Conservation (phyloP, 2,888 invertebrate genomes). For the Lobophora halterata region DNA sequence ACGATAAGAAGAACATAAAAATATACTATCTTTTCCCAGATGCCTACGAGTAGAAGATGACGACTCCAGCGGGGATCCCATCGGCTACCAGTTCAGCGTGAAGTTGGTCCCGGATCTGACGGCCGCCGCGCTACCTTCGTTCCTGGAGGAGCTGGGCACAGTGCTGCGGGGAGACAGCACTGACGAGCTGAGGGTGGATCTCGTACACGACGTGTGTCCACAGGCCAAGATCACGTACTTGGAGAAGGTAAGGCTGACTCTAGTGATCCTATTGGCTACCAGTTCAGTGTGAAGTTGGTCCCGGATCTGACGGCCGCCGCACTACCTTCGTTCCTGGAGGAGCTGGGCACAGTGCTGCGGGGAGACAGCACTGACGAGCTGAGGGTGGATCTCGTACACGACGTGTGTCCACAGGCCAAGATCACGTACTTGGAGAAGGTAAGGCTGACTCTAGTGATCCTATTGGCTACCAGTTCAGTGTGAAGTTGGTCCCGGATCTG, state of each 20-base stretch:
- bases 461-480: constrained; percentile 74
- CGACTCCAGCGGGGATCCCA: constrained; percentile 46
- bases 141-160: constrained; percentile 57
- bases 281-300: constrained; percentile 75
- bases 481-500: constrained; percentile 68
- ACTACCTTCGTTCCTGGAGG: constrained; percentile 54
- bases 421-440: constrained; percentile 81
- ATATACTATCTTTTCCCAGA: constrained; percentile 38
- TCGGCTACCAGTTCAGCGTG: constrained; percentile 77
- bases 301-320: constrained; percentile 55
- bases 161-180: constrained; percentile 38
- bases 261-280: constrained; percentile 61
- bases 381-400: constrained; percentile 57
- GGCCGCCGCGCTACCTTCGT: constrained; percentile 45
- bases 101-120: constrained; percentile 65
- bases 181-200: constrained; percentile 55
- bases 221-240: constrained; percentile 74
- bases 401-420: constrained; percentile 74
- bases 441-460: constrained; percentile 39
- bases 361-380: constrained; percentile 40
- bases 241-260: constrained; percentile 67
- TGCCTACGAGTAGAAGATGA: constrained; percentile 77
- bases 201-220: constrained; percentile 70
- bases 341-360: constrained; percentile 50
- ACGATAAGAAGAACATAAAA: too few species aligned